These are phyloP conservation scores for Dryomyza anilis DNA, from an alignment of 2,888 invertebrate genomes.

Conservation along the genomic window DNA sequence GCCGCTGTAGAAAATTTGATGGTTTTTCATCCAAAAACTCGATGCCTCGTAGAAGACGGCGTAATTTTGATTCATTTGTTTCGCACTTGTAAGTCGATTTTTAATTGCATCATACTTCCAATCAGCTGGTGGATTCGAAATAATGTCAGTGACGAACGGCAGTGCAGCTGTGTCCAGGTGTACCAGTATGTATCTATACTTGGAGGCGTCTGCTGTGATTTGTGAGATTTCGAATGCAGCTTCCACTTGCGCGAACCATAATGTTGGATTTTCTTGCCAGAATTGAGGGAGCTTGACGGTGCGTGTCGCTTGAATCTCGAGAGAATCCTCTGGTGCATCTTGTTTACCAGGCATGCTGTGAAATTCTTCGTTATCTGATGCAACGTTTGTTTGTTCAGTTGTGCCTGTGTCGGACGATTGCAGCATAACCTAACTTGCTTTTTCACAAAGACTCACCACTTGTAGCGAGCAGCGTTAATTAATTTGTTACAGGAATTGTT, in stretches of 20 bases:
- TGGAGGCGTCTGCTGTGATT: not conserved
- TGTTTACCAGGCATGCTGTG: too few relatives aligned
- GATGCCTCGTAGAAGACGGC: not conserved
- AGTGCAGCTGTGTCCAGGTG: not conserved
- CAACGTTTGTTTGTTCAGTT: too few relatives aligned
- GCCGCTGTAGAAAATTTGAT: not conserved
- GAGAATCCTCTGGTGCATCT: too few relatives aligned
- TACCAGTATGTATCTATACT: not conserved
- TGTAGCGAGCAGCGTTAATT: too few relatives aligned
- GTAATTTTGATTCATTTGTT: not conserved
- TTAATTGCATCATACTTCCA: not conserved
- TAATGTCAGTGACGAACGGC: slow-evolving; percentile 1
- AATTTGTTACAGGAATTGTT: too few relatives aligned
- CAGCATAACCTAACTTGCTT: too few relatives aligned
- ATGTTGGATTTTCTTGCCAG: not conserved
- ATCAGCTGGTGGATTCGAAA: not conserved
- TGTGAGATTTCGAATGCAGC: not conserved
- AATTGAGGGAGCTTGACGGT: not conserved
- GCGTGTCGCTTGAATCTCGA: too few relatives aligned
- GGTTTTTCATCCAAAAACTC: not conserved
- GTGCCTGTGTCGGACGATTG: too few relatives aligned
- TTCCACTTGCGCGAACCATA: not conserved
- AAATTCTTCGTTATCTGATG: too few relatives aligned
- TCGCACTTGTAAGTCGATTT: not conserved
- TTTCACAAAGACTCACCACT: too few relatives aligned